Percentiles rank a stretch among this genome's conserved stretches.
Evolutionary conservation across 30 jellyfish, hydroid and myxozoan species (phyloP).

Genomic region (Turritopsis rubra): DNA sequence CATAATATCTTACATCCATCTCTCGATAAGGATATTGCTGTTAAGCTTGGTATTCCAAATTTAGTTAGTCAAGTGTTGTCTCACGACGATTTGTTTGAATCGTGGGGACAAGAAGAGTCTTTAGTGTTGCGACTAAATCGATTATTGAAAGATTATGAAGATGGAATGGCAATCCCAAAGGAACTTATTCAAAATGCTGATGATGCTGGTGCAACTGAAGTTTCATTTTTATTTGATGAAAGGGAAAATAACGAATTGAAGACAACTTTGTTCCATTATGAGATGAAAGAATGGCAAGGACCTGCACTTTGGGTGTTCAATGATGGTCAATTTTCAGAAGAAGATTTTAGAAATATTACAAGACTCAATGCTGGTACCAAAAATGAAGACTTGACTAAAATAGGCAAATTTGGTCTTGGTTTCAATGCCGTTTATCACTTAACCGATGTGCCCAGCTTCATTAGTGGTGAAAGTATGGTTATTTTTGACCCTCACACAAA

Average conservation of each 20-base stretch:
- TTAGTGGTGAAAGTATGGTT: constrained; percentile 54
- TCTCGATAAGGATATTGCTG: constrained; percentile 38
- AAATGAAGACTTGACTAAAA: constrained; percentile 50
- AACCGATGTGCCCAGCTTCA: constrained; percentile 69
- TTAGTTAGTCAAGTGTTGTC: constrained; percentile 41
- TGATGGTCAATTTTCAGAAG: constrained; percentile 42
- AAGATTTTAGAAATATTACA: constrained; percentile 63
- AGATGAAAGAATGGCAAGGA: constrained; percentile 73
- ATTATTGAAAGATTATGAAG: constrained; percentile 56
- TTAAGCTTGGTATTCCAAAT: constrained; percentile 33
- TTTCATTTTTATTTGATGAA: constrained; percentile 55
- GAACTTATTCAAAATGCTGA: constrained; percentile 88
- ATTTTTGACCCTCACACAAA: constrained; percentile 70
- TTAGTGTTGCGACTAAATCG: constrained; percentile 56
- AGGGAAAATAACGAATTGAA: constrained; percentile 34
- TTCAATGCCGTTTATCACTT: constrained; percentile 72
- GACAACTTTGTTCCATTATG: constrained; percentile 32
- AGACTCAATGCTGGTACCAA: constrained; percentile 75
- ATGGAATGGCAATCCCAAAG: constrained; percentile 69
- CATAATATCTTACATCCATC: constrained; percentile 29
- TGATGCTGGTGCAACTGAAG: constrained; percentile 77
- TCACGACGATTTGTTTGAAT: constrained; percentile 47
- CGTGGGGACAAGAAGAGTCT: constrained; percentile 76
- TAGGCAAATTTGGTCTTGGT: constrained; percentile 84
- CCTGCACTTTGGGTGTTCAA: constrained; percentile 80